These are phyloP conservation scores for Halcyon smyrnensis DNA, from an alignment of 2,797 vertebrate species.

Conservation along the genomic window DNA sequence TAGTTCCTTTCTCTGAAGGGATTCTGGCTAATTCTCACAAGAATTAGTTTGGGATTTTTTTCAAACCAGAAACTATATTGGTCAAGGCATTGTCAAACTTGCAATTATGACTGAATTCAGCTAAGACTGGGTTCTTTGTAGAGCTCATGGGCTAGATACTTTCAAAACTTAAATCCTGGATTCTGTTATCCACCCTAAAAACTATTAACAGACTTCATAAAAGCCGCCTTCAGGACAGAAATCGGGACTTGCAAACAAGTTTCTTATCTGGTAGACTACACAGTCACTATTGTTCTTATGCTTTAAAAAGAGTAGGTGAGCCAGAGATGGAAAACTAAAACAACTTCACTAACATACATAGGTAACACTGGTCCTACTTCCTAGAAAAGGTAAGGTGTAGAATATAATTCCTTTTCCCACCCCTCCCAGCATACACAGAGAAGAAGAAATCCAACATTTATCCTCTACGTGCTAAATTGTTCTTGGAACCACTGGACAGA, in stretches of 20 bases:
- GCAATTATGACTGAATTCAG: background rate
- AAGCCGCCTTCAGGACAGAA: background rate
- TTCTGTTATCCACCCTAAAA: background rate
- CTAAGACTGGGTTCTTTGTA: background rate
- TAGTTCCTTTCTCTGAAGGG: background rate
- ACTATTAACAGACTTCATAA: background rate
- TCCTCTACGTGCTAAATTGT: background rate
- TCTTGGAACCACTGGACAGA: background rate
- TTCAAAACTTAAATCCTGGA: background rate
- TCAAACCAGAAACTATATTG: background rate
- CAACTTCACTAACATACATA: background rate
- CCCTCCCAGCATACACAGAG: background rate
- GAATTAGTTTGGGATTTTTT: background rate
- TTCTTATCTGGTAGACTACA: background rate
- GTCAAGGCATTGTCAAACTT: background rate
- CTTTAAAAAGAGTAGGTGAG: background rate
- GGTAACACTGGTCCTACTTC: background rate
- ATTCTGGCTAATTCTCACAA: background rate
- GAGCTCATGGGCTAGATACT: background rate
- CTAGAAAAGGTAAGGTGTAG: background rate
- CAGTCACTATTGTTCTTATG: background rate
- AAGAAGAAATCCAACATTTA: background rate
- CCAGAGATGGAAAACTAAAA: background rate
- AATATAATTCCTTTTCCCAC: background rate
- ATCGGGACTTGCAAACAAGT: background rate